phyloP scores from a whole-genome alignment of 2,797 vertebrate species.

The Eidolon dupreanum region DNA sequence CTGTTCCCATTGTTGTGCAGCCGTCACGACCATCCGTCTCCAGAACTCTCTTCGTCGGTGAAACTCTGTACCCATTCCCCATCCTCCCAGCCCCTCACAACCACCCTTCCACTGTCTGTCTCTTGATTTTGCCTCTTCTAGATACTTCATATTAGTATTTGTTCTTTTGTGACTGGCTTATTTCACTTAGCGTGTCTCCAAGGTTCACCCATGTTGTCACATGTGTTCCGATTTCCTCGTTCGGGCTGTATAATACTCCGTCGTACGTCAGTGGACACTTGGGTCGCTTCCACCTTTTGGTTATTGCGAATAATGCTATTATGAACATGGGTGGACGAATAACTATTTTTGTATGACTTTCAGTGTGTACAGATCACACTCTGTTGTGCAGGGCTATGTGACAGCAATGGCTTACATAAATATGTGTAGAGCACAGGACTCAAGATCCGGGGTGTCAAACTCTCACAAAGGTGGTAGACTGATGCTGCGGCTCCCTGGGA shows the following conservation, averaged over 20 bases:
- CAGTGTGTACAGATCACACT: background rate
- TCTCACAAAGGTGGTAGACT: background rate
- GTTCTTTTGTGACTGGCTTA: background rate
- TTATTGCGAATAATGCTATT: background rate
- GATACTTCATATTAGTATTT: background rate
- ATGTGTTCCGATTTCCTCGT: background rate
- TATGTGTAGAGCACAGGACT: background rate
- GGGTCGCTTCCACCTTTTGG: background rate
- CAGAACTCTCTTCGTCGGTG: background rate
- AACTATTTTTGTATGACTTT: background rate
- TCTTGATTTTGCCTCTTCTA: background rate
- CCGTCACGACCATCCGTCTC: background rate
- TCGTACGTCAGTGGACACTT: accelerated
- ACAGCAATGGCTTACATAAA: background rate
- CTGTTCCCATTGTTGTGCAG: accelerated
- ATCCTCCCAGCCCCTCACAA: background rate
- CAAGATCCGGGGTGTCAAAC: accelerated
- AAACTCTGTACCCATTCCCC: background rate
- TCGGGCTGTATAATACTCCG: background rate
- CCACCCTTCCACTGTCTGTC: background rate
- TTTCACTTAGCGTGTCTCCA: background rate
- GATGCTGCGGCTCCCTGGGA: accelerated
- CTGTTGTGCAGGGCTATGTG: background rate
- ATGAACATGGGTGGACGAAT: background rate
- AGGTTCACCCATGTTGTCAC: background rate